Evolutionary conservation across 2,888 invertebrate species (phyloP).

Genomic region (Tetramorium bicarinatum): DNA sequence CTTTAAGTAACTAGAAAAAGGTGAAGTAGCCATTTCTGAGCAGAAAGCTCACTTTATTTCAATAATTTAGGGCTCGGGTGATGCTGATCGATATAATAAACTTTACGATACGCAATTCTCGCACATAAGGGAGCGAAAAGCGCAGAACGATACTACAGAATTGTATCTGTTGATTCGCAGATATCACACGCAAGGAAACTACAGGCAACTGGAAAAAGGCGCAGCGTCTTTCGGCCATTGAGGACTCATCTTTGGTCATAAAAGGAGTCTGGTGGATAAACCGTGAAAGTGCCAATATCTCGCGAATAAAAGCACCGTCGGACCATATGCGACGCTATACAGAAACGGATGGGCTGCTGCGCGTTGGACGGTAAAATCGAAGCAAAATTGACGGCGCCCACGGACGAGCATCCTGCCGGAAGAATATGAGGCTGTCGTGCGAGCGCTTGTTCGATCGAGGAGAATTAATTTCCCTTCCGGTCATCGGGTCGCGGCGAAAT

Average conservation of each 20-base stretch:
- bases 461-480: slow-evolving; percentile 54
- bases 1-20: not conserved
- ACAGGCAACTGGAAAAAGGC: slow-evolving; percentile 35
- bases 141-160: not conserved
- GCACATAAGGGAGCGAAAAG: not conserved
- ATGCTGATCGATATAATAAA: not conserved
- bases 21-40: not conserved
- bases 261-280: slow-evolving; percentile 48
- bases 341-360: slow-evolving; percentile 40
- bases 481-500: slow-evolving; percentile 44
- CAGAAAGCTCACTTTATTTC: not conserved
- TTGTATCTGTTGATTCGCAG: slow-evolving; percentile 63
- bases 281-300: slow-evolving; percentile 60
- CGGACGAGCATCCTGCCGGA: slow-evolving; percentile 13
- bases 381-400: slow-evolving; percentile 52
- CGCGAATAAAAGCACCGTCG: slow-evolving; percentile 49
- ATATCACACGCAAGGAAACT: slow-evolving; percentile 38
- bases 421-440: slow-evolving; percentile 41
- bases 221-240: slow-evolving; percentile 50
- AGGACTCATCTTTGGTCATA: slow-evolving; percentile 41
- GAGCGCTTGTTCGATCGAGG: slow-evolving; percentile 39
- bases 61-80: not conserved
- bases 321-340: slow-evolving; percentile 10
- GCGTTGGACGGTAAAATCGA: slow-evolving; percentile 51
- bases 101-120: not conserved